phyloP scores from a whole-genome alignment of 1,140 invertebrate genomes.

The Oscheius sp. region DNA sequence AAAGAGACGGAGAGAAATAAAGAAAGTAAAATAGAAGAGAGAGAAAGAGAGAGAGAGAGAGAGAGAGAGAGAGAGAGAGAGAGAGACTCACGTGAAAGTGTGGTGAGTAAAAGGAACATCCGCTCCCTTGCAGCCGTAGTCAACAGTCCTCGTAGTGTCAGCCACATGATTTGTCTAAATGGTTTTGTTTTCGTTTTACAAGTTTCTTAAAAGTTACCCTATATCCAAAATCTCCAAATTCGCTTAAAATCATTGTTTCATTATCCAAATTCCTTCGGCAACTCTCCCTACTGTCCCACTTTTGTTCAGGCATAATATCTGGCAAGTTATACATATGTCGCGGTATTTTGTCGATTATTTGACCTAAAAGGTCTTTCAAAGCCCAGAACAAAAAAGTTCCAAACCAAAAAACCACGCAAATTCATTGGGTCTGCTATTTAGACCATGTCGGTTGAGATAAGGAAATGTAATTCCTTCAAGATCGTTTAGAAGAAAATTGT shows the following conservation, averaged over 20 bases:
- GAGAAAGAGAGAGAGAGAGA: too few relatives aligned
- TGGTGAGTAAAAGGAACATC: too few relatives aligned
- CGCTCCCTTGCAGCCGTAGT: too few relatives aligned
- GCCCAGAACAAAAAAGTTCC: neutral
- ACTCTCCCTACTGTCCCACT: neutral
- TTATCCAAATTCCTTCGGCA: neutral
- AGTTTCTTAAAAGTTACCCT: too few relatives aligned
- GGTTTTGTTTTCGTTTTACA: too few relatives aligned
- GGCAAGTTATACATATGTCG: neutral
- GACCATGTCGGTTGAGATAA: neutral
- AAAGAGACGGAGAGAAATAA: too few relatives aligned
- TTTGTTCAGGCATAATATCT: neutral
- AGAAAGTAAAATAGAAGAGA: too few relatives aligned
- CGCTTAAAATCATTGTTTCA: neutral
- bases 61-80: too few relatives aligned
- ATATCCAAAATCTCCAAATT: neutral
- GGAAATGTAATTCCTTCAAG: neutral
- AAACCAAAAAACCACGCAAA: neutral
- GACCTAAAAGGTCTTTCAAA: neutral
- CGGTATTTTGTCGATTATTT: neutral
- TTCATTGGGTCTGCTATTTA: neutral
- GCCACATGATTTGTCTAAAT: too few relatives aligned
- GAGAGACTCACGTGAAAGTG: too few relatives aligned
- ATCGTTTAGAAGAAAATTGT: neutral
- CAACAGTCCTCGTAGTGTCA: too few relatives aligned